Conservation (phyloP, 2,113 vertebrate species). For the Sander vitreus region DNA sequence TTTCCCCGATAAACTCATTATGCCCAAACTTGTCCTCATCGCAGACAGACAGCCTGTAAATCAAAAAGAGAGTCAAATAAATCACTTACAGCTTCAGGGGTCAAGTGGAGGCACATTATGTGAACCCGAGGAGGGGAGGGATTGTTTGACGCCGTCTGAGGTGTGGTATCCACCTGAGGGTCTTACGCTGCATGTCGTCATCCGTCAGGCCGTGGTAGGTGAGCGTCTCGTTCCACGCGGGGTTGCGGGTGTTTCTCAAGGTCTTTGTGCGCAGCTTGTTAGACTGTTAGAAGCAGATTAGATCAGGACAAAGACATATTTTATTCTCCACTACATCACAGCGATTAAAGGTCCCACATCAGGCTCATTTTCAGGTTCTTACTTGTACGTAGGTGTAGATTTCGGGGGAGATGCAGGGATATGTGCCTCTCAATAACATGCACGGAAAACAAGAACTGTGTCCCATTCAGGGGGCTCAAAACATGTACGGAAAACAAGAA, state of each 20-base stretch:
- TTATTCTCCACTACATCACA: too few relatives aligned
- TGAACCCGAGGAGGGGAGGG: not conserved
- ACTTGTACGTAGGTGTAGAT: too few relatives aligned
- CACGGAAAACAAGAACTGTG: too few relatives aligned
- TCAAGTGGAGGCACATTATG: not conserved
- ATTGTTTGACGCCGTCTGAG: not conserved
- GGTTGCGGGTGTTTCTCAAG: slow-evolving; percentile 95
- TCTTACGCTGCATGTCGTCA: slow-evolving; percentile 97
- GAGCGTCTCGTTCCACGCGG: slow-evolving; percentile 93
- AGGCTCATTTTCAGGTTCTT: too few relatives aligned
- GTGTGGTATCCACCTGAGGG: slow-evolving; percentile 86
- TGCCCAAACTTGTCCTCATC: slow-evolving; percentile 99
- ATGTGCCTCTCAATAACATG: too few relatives aligned
- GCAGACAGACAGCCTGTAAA: slow-evolving; percentile 92
- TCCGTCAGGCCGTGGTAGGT: slow-evolving; percentile 96
- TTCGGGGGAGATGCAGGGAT: too few relatives aligned
- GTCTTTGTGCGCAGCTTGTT: slow-evolving; percentile 98
- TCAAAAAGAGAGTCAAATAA: not conserved
- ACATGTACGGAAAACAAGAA: too few relatives aligned
- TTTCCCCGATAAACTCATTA: slow-evolving; percentile 98
- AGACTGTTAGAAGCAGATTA: slow-evolving; percentile 82
- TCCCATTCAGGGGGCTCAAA: too few relatives aligned
- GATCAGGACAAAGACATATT: not conserved
- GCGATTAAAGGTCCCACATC: too few relatives aligned
- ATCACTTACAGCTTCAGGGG: not conserved